These are phyloP conservation scores for Diabrotica undecimpunctata DNA, from an alignment of 1,140 invertebrate species.

Conservation along the genomic window DNA sequence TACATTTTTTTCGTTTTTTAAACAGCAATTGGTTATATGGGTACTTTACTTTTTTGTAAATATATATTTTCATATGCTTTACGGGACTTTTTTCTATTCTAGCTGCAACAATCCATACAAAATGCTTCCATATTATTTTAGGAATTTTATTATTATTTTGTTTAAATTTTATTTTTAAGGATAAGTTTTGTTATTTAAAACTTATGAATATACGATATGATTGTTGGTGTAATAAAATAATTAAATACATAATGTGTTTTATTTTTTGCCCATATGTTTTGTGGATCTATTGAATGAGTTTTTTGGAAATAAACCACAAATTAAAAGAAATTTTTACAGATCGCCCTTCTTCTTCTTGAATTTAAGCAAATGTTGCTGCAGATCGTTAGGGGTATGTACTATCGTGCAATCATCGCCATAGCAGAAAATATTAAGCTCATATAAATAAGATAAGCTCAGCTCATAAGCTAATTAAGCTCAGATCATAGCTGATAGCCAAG, in stretches of 20 bases:
- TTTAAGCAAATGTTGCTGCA: too few species aligned
- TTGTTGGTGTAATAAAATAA: slow-evolving; percentile 50
- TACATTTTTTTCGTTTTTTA: slow-evolving; percentile 30
- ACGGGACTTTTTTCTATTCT: slow-evolving; percentile 38
- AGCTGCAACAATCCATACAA: slow-evolving; percentile 37
- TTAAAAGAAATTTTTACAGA: too few species aligned
- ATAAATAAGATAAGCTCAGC: too few species aligned
- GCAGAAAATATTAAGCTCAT: too few species aligned
- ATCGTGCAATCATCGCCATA: too few species aligned
- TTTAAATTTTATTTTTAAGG: slow-evolving; percentile 45
- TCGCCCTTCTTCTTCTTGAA: too few species aligned
- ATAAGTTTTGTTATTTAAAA: slow-evolving; percentile 47
- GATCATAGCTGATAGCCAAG: too few species aligned
- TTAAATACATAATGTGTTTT: slow-evolving; percentile 18
- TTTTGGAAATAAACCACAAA: too few species aligned
- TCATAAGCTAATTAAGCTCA: too few species aligned
- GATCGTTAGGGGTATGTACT: too few species aligned
- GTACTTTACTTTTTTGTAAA: slow-evolving; percentile 34
- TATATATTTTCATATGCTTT: slow-evolving; percentile 36
- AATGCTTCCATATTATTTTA: slow-evolving; percentile 44
- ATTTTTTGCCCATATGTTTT: background rate
- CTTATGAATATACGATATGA: slow-evolving; percentile 48
- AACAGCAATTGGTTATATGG: slow-evolving; percentile 30
- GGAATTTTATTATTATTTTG: slow-evolving; percentile 40
- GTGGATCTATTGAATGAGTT: too few species aligned